A percentile compares a stretch with the other conserved stretches of the same genome.
Conservation (phyloP, 1,140 invertebrate genomes). For the Bombus waltoni region DNA sequence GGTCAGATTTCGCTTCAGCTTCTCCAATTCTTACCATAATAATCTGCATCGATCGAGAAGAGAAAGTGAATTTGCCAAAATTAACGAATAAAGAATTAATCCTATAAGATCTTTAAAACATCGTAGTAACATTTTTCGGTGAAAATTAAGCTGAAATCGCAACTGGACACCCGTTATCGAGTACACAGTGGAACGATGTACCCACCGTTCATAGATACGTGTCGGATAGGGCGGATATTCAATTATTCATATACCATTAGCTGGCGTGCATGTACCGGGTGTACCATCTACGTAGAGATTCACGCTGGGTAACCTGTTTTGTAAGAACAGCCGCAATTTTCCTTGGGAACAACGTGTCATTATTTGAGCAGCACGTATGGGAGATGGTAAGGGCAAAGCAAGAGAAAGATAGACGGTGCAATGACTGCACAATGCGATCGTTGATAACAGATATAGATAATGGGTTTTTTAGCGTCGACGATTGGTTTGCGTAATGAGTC, state of each 20-base stretch:
- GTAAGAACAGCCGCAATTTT: slow-evolving; percentile 56
- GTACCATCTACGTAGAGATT: slow-evolving; percentile 48
- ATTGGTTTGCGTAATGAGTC: slow-evolving; percentile 75
- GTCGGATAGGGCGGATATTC: slow-evolving; percentile 66
- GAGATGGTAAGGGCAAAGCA: neutral
- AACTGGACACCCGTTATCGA: slow-evolving; percentile 54
- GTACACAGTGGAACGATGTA: slow-evolving; percentile 46
- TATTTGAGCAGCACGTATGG: slow-evolving; percentile 21
- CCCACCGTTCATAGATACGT: slow-evolving; percentile 53
- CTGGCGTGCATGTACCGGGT: slow-evolving; percentile 61
- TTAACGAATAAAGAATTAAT: neutral
- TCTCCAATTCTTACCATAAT: neutral
- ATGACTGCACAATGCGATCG: slow-evolving; percentile 49
- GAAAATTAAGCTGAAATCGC: neutral
- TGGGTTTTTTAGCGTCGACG: slow-evolving; percentile 61
- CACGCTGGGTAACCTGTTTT: slow-evolving; percentile 42
- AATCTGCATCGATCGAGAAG: neutral
- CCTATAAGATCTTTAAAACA: neutral
- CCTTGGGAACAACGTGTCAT: slow-evolving; percentile 55
- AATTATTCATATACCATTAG: slow-evolving; percentile 74
- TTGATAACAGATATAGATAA: slow-evolving; percentile 72
- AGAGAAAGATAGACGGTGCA: slow-evolving; percentile 1
- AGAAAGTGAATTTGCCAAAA: neutral
- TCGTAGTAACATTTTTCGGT: neutral
- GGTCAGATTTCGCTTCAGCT: neutral